These are phyloP conservation scores for Drosophila multiciliata DNA, from an alignment of 2,888 invertebrate species.

Conservation along the genomic window DNA sequence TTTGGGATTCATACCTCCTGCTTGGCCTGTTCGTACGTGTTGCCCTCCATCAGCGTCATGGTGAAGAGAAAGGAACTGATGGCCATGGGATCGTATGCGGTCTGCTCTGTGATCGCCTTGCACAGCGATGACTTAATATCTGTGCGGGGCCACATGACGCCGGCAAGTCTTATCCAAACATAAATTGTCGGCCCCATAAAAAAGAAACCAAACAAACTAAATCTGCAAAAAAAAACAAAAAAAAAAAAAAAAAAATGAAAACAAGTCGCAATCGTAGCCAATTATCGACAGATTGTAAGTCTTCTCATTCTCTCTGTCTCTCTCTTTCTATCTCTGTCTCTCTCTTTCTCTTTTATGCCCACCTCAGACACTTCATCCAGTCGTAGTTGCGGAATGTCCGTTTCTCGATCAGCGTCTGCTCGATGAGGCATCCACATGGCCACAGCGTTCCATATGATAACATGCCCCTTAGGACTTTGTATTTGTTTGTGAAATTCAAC, in stretches of 20 bases:
- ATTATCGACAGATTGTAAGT: slow-evolving; percentile 26
- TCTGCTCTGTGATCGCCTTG: slow-evolving; percentile 86
- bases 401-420: slow-evolving; percentile 86
- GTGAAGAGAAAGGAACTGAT: slow-evolving; percentile 87
- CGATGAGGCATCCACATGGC: slow-evolving; percentile 87
- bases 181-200: slow-evolving; percentile 90
- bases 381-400: slow-evolving; percentile 86
- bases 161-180: slow-evolving; percentile 88
- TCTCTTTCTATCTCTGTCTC: slow-evolving; percentile 20
- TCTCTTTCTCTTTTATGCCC: slow-evolving; percentile 18
- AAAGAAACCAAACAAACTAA: slow-evolving; percentile 88
- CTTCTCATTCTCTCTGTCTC: slow-evolving; percentile 19
- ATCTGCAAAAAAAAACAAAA: slow-evolving; percentile 83
- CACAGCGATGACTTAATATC: slow-evolving; percentile 84
- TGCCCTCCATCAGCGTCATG: slow-evolving; percentile 87
- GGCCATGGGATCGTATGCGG: slow-evolving; percentile 87
- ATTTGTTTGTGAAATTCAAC: slow-evolving; percentile 85
- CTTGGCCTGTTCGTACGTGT: slow-evolving; percentile 85
- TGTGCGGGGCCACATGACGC: slow-evolving; percentile 85
- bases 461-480: slow-evolving; percentile 87
- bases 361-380: slow-evolving; percentile 86
- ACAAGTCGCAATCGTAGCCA: slow-evolving; percentile 14
- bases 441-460: slow-evolving; percentile 87
- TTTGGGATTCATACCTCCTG: slow-evolving; percentile 84
- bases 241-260: neutral